These are phyloP conservation scores for Agapornis canus DNA, from an alignment of 2,797 vertebrate species.

Conservation along the genomic window DNA sequence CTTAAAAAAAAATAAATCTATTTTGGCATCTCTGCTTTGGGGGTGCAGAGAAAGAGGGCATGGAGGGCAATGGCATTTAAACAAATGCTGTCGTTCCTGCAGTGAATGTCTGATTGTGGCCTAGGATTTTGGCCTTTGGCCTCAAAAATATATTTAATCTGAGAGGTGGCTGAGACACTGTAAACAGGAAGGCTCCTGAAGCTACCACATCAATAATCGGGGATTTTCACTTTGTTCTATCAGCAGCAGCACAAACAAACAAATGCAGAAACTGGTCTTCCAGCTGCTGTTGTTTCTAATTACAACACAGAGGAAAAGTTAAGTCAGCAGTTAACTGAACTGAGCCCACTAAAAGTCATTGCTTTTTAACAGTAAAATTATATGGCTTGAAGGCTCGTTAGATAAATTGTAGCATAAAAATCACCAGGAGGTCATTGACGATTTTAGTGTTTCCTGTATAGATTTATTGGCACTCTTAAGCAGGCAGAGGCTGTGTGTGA, in stretches of 20 bases:
- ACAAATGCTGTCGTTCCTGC: neutral
- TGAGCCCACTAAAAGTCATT: neutral
- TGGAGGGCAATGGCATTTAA: neutral
- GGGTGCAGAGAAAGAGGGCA: neutral
- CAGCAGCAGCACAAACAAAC: neutral
- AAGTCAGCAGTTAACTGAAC: constrained; percentile 4
- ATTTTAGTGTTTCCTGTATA: constrained; percentile 16
- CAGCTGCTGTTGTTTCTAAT: neutral
- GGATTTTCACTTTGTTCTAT: constrained; percentile 22
- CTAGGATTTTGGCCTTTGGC: neutral
- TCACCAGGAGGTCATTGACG: neutral
- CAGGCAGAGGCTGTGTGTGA: neutral
- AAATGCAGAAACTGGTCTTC: neutral
- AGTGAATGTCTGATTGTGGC: neutral
- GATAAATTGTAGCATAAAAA: constrained; percentile 21
- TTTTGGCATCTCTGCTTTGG: neutral
- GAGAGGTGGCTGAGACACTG: neutral
- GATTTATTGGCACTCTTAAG: neutral
- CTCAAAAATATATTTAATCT: neutral
- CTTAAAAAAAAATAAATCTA: neutral
- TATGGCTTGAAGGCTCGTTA: neutral
- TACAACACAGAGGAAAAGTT: neutral
- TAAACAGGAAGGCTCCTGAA: constrained; percentile 17
- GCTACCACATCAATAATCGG: neutral
- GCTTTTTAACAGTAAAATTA: neutral